These are phyloP conservation scores for Drosophila longiperda DNA, from an alignment of 2,888 invertebrate genomes.

Conservation along the genomic window DNA sequence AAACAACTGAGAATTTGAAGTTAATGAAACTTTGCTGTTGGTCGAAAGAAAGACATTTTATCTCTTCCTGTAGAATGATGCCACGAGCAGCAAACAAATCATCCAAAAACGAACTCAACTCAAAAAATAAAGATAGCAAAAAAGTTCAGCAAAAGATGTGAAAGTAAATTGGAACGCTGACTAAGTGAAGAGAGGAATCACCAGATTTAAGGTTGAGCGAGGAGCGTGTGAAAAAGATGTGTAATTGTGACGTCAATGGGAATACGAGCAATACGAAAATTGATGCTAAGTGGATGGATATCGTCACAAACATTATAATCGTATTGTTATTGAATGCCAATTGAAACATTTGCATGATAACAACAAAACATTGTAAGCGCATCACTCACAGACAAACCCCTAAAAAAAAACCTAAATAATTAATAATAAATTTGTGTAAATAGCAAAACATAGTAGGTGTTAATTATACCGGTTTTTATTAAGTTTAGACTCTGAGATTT, in stretches of 20 bases:
- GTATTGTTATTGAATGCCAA: slow-evolving; percentile 28
- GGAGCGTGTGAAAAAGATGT: slow-evolving; percentile 16
- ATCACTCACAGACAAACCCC: slow-evolving; percentile 26
- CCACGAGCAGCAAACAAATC: not conserved
- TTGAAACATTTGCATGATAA: slow-evolving; percentile 12
- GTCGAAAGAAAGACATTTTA: slow-evolving; percentile 1
- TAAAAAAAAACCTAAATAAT: not conserved
- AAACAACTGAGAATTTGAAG: not conserved
- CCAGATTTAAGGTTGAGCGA: not conserved
- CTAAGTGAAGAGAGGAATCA: slow-evolving; percentile 10
- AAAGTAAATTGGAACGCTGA: slow-evolving; percentile 14
- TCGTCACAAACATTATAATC: slow-evolving; percentile 19
- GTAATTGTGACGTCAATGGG: slow-evolving; percentile 29
- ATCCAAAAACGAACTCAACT: not conserved
- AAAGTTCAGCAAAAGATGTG: slow-evolving; percentile 10
- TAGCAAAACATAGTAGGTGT: slow-evolving; percentile 4
- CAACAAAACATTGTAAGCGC: not conserved
- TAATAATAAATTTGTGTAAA: slow-evolving; percentile 5
- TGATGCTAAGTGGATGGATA: slow-evolving; percentile 30
- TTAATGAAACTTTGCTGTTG: not conserved
- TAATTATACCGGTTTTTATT: slow-evolving; percentile 21
- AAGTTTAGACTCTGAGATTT: not conserved
- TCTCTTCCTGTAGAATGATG: not conserved
- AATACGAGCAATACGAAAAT: slow-evolving; percentile 11
- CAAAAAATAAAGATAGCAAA: not conserved